Evolutionary conservation across 2,888 invertebrate genomes (phyloP).

Genomic region (Yponomeuta evonymella): DNA sequence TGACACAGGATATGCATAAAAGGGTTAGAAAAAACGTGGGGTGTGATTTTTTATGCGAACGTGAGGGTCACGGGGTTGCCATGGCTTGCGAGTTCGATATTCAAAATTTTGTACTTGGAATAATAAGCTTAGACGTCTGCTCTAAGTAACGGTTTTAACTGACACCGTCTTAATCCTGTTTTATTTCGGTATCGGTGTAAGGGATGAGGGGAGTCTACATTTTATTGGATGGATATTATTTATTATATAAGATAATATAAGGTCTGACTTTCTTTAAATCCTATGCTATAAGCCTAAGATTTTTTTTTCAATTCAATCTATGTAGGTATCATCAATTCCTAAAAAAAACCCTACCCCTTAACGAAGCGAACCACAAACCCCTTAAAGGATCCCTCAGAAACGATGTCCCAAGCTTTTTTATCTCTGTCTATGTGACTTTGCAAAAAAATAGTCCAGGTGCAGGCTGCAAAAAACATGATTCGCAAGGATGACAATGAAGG

Average conservation of each 20-base stretch:
- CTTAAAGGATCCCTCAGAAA: conserved; percentile 13
- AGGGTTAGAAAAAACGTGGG: conserved; percentile 65
- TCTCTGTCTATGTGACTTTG: conserved; percentile 54
- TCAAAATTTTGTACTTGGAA: conserved; percentile 18
- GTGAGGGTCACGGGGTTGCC: conserved; percentile 44
- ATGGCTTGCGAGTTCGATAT: conserved; percentile 48
- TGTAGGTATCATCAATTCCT: not conserved
- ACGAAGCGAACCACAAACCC: conserved; percentile 10
- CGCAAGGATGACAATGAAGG: conserved; percentile 30
- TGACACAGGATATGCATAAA: conserved; percentile 72
- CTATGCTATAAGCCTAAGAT: too few species aligned
- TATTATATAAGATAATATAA: too few species aligned
- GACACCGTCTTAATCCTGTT: not conserved
- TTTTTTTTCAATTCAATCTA: too few species aligned
- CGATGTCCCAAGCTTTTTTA: conserved; percentile 34
- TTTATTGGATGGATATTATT: too few species aligned
- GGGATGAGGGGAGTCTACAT: too few species aligned
- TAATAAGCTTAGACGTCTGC: conserved; percentile 3
- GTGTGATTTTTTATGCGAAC: conserved; percentile 59
- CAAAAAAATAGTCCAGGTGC: conserved; percentile 66
- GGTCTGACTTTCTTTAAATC: too few species aligned
- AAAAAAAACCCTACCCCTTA: not conserved
- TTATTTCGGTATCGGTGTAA: not conserved
- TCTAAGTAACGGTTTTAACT: not conserved
- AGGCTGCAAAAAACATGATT: conserved; percentile 25